A percentile compares a stretch with the other conserved stretches of the same genome.
These are phyloP conservation scores for Hydrolagus colliei DNA, from an alignment of 2,797 vertebrate species.

Conservation along the genomic window DNA sequence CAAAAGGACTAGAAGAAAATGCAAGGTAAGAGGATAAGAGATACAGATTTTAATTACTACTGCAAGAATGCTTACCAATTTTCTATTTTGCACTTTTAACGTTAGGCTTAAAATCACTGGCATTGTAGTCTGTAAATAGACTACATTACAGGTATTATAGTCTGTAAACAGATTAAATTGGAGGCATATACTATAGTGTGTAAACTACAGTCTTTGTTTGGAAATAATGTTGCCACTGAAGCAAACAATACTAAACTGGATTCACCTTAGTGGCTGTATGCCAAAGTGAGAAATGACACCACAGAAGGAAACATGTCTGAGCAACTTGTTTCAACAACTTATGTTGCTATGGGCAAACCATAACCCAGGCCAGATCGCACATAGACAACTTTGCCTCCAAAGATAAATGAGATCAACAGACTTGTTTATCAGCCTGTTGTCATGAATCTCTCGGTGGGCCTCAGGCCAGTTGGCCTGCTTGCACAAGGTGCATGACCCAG, in stretches of 20 bases:
- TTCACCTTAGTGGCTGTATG: neutral
- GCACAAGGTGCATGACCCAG: neutral
- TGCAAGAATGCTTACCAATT: constrained; percentile 12
- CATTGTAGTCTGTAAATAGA: too few species aligned
- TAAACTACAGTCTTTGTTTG: too few species aligned
- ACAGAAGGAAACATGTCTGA: constrained; percentile 12
- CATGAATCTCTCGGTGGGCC: neutral
- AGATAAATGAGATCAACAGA: constrained; percentile 1
- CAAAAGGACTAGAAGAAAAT: constrained; percentile 32
- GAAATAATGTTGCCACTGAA: neutral
- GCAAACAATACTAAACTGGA: constrained; percentile 15
- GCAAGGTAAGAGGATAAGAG: constrained; percentile 20
- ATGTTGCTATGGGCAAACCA: too few species aligned
- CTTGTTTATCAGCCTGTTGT: neutral
- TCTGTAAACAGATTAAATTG: too few species aligned
- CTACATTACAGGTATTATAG: too few species aligned
- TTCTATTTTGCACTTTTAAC: constrained; percentile 16
- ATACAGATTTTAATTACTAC: constrained; percentile 20
- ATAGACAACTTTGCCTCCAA: neutral
- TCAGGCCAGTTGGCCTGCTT: neutral
- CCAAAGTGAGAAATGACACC: neutral
- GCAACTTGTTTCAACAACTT: neutral
- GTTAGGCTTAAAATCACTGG: too few species aligned
- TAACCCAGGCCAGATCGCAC: too few species aligned
- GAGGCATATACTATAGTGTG: too few species aligned